Evolutionary conservation across 2,797 vertebrate species (phyloP).

Genomic region (Hozukius guyotensis): DNA sequence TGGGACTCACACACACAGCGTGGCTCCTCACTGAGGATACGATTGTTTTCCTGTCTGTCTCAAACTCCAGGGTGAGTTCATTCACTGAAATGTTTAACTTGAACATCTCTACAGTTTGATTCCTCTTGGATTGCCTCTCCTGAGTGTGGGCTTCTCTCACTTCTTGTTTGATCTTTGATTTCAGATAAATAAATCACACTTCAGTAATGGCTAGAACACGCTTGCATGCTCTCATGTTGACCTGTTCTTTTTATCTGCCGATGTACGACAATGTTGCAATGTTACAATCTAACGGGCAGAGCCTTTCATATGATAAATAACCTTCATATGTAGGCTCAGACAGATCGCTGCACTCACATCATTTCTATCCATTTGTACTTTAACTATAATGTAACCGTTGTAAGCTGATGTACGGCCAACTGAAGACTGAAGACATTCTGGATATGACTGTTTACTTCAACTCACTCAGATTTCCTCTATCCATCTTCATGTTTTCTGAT

Average conservation of each 20-base stretch:
- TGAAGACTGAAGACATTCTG: background rate
- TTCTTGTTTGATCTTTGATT: background rate
- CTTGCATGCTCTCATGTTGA: background rate
- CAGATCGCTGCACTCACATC: background rate
- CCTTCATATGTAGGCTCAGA: background rate
- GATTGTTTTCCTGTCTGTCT: conserved; percentile 1
- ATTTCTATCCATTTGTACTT: background rate
- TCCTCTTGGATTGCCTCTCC: background rate
- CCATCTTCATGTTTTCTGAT: background rate
- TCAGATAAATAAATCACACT: background rate
- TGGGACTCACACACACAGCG: conserved; percentile 29
- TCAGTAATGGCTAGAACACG: background rate
- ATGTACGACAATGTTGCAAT: background rate
- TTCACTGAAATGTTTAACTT: background rate
- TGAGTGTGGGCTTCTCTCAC: background rate
- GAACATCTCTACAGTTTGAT: background rate
- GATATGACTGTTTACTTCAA: background rate
- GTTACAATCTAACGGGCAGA: background rate
- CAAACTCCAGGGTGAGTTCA: conserved; percentile 62
- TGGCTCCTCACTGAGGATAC: conserved; percentile 12
- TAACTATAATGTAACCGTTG: background rate
- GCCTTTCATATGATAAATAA: background rate
- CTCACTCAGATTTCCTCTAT: background rate
- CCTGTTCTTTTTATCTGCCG: background rate
- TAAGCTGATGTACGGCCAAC: background rate